These are phyloP conservation scores for Megalurothrips usitatus DNA, from an alignment of 2,888 invertebrate species.

Conservation along the genomic window DNA sequence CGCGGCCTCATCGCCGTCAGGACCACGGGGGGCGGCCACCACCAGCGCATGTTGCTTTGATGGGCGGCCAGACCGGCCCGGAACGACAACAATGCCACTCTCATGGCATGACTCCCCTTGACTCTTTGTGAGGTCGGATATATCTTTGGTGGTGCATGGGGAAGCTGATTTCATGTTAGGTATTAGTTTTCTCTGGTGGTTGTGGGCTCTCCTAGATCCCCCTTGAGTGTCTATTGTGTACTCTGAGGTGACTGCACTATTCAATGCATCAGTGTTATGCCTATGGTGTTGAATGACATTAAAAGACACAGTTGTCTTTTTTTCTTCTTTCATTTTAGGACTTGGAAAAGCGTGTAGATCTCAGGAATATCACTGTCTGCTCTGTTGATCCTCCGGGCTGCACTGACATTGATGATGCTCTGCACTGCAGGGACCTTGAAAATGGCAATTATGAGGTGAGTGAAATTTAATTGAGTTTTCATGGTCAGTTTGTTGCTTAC, in stretches of 20 bases:
- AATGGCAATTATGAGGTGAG: slow-evolving; percentile 66
- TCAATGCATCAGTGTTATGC: no score
- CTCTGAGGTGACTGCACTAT: no score
- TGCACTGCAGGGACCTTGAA: slow-evolving; percentile 76
- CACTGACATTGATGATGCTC: slow-evolving; percentile 97
- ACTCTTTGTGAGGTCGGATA: not conserved
- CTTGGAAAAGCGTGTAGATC: slow-evolving; percentile 70
- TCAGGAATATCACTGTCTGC: slow-evolving; percentile 80
- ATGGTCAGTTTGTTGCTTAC: not conserved
- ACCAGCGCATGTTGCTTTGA: not conserved
- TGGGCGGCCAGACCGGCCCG: not conserved
- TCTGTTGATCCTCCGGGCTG: slow-evolving; percentile 98
- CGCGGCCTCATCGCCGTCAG: no score
- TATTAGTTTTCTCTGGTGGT: no score
- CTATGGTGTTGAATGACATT: not conserved
- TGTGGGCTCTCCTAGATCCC: no score
- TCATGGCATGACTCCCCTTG: not conserved
- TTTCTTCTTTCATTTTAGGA: slow-evolving; percentile 53
- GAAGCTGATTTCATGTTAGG: no score
- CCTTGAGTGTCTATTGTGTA: no score
- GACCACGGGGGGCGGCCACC: not conserved
- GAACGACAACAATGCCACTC: not conserved
- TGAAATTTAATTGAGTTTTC: slow-evolving; percentile 21
- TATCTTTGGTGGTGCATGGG: no score
- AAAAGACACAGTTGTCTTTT: slow-evolving; percentile 30